phyloP scores from a whole-genome alignment of 2,888 invertebrate genomes.

The Harpagoxenus sublaevis region DNA sequence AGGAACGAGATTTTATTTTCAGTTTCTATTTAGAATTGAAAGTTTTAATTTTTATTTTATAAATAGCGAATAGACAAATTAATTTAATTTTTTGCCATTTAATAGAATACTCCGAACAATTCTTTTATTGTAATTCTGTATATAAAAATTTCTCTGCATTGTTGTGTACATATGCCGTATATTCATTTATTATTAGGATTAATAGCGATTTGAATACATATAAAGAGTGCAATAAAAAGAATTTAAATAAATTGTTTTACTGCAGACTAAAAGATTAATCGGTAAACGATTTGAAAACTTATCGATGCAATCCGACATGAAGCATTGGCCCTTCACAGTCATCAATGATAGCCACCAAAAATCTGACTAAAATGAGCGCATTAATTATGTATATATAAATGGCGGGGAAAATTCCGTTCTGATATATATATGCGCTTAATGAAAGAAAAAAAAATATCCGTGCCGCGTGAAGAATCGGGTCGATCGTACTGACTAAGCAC shows the following conservation, averaged over 20 bases:
- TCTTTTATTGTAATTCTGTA: neutral
- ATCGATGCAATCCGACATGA: conserved; percentile 93
- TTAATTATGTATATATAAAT: conserved; percentile 23
- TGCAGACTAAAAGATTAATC: neutral
- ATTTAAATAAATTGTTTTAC: neutral
- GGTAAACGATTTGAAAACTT: conserved; percentile 91
- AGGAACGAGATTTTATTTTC: neutral
- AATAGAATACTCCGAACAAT: neutral
- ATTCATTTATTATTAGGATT: neutral
- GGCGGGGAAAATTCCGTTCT: neutral
- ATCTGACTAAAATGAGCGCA: conserved; percentile 87
- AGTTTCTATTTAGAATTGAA: neutral
- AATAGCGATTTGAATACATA: conserved; percentile 17
- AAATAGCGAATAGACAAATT: neutral
- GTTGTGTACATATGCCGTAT: neutral
- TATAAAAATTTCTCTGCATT: neutral
- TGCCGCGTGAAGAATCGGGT: conserved; percentile 1
- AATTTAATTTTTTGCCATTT: neutral
- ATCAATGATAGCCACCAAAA: conserved; percentile 91
- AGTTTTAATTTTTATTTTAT: neutral
- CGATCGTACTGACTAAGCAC: conserved; percentile 42
- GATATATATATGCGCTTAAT: conserved; percentile 23
- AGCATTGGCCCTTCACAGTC: conserved; percentile 94
- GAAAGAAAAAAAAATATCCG: conserved; percentile 29
- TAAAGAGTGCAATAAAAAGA: neutral